Conservation (phyloP, 2,888 invertebrate genomes). For the Trichacis sp. region DNA sequence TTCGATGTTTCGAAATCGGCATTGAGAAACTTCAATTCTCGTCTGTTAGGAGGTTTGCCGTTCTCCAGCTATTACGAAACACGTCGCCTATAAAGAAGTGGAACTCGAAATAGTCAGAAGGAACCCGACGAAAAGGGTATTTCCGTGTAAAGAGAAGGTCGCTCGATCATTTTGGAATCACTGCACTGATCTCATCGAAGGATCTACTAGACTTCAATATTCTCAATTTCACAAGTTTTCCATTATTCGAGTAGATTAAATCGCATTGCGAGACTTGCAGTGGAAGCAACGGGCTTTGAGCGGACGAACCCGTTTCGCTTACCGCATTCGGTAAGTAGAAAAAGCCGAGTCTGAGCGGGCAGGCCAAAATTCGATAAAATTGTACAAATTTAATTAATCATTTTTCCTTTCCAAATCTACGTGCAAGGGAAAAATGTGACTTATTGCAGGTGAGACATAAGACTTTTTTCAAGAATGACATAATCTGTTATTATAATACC, state of each 20-base stretch:
- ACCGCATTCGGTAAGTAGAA: background rate
- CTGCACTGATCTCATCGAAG: slow-evolving; percentile 15
- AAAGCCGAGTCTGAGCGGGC: slow-evolving; percentile 10
- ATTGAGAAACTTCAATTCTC: too few relatives aligned
- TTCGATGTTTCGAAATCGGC: too few relatives aligned
- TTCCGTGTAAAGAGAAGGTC: slow-evolving; percentile 34
- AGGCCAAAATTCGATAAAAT: too few relatives aligned
- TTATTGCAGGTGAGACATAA: too few relatives aligned
- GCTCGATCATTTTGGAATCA: slow-evolving; percentile 29
- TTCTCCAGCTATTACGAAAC: slow-evolving; percentile 33
- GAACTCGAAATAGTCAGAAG: slow-evolving; percentile 36
- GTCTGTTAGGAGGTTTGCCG: background rate
- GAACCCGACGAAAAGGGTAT: slow-evolving; percentile 31
- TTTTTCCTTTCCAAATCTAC: too few relatives aligned
- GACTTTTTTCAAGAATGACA: too few relatives aligned
- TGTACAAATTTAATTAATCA: too few relatives aligned
- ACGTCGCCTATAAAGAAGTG: slow-evolving; percentile 16
- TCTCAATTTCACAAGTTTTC: background rate
- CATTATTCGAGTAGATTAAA: too few relatives aligned
- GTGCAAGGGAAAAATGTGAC: too few relatives aligned
- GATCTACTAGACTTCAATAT: background rate
- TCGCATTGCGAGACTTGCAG: too few relatives aligned
- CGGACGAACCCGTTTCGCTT: background rate
- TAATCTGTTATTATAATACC: too few relatives aligned
- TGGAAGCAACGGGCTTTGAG: too few relatives aligned